Evolutionary conservation across 2,113 vertebrate genomes (phyloP).

Genomic region (Rhegmatorhina hoffmannsi): DNA sequence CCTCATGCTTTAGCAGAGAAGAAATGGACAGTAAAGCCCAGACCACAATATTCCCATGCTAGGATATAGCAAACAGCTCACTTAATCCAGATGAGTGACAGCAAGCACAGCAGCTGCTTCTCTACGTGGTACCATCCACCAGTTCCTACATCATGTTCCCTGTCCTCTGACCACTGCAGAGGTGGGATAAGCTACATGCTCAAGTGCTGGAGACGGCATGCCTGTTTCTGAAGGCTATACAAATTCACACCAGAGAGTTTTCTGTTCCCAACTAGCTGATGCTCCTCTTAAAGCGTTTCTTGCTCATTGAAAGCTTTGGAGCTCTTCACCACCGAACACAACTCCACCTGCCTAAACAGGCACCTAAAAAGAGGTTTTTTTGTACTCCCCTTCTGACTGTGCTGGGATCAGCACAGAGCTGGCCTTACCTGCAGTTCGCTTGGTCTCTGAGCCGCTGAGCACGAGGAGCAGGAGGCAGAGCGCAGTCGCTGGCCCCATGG

Average conservation of each 20-base stretch:
- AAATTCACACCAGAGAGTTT: background rate
- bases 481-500: slow-evolving; percentile 80
- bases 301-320: background rate
- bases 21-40: background rate
- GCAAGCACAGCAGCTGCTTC: background rate
- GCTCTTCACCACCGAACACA: background rate
- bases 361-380: background rate
- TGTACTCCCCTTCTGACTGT: too few species aligned
- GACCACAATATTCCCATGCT: background rate
- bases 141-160: background rate
- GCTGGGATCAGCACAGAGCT: background rate
- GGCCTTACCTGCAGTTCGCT: slow-evolving; percentile 86
- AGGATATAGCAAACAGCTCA: background rate
- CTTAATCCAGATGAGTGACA: background rate
- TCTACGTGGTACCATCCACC: background rate
- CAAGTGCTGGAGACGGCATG: background rate
- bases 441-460: slow-evolving; percentile 74
- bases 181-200: accelerated
- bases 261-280: background rate
- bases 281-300: background rate
- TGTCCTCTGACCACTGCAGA: accelerated
- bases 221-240: background rate
- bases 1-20: background rate
- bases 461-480: slow-evolving; percentile 72
- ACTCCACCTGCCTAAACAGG: background rate